Percentiles rank a stretch among this genome's conserved stretches.
phyloP scores from a whole-genome alignment of 2,888 invertebrate genomes.

The Sericinus montela region DNA sequence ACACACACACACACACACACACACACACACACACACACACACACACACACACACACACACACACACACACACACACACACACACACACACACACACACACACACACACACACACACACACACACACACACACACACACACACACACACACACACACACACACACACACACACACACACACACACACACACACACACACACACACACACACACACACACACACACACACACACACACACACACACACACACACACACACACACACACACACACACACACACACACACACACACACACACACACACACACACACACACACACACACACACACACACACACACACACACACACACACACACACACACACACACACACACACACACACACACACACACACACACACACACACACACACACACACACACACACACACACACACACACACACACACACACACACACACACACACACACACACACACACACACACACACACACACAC shows the following conservation, averaged over 20 bases:
- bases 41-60: too few species aligned
- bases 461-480: background rate
- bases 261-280: background rate
- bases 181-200: background rate
- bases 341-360: background rate
- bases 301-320: background rate
- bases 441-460: background rate
- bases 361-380: background rate
- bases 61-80: too few species aligned
- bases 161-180: too few species aligned
- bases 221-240: background rate
- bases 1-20: too few species aligned
- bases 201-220: background rate
- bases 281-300: background rate
- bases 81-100: too few species aligned
- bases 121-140: too few species aligned
- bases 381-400: background rate
- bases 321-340: background rate
- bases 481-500: background rate
- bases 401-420: background rate
- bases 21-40: too few species aligned
- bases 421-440: background rate
- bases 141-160: too few species aligned
- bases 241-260: background rate
- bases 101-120: too few species aligned